Evolutionary conservation across 2,888 invertebrate genomes (phyloP), one percentile per base, ranked within the genome.

Genomic region (Margaritifera margaritifera): DNA sequence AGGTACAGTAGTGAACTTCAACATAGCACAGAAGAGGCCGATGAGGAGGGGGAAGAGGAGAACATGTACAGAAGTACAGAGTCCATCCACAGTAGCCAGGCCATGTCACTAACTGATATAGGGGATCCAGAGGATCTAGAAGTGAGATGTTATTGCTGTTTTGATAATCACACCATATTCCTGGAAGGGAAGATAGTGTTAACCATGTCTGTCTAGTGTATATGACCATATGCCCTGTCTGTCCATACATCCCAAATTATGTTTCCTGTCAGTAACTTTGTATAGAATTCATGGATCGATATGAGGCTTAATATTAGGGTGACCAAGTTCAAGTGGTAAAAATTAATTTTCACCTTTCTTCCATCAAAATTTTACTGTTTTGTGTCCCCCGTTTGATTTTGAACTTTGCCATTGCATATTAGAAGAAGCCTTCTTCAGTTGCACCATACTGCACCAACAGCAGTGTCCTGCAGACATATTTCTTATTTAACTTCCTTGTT

Each of bases 81-180:
- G n/a, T 69, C 72, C 2, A 66, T 72, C 22, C 64, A 69, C n/a
- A 72, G 72, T 52, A 72, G 72, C 31, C 66, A 64, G 42, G 64
- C 72, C 19, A 72, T 72, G 72, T 72, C 72, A 5, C 69, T 72
- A 63, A 69, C 72, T 18, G 72, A 72, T 24, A 69, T 20, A 15
- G 31, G 60, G n/a, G 64, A 67, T 25, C 64, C 53, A 50, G 71
- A 68, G 6, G 69, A 66, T 15, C 59, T 51, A 58, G 72, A 69
- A 56, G 66, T 62, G 22, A 25, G 31, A 59, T 20, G 20, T 6
- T 22, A 20, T 42, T 42, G 20, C 20, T 22, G 20, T 42, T 42
- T 42, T 42, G 11, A 42, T 42, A 15, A 11, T 42, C 2, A 2
- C 11, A 42, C 31, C 31, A 42, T 15, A 42, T 42, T 42, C 15